These are phyloP conservation scores for Napeogenes sylphis DNA, from an alignment of 2,888 invertebrate genomes.

Conservation along the genomic window DNA sequence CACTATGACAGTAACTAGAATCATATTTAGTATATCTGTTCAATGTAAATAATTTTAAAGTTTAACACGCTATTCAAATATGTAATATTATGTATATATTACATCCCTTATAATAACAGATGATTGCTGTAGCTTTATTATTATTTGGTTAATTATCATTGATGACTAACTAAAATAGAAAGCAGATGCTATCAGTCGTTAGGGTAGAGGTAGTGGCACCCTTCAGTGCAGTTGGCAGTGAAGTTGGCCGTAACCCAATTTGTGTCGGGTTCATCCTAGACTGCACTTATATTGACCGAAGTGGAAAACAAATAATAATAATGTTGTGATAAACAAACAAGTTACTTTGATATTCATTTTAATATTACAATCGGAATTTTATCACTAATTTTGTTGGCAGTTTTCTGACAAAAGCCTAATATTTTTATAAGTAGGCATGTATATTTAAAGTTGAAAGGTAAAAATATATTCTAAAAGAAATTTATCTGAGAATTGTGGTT, in stretches of 20 bases:
- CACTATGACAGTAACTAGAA: neutral
- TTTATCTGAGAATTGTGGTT: constrained; percentile 41
- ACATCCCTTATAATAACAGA: too few species aligned
- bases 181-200: constrained; percentile 48
- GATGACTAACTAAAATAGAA: constrained; percentile 37
- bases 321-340: neutral
- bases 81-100: too few species aligned
- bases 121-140: neutral
- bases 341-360: neutral
- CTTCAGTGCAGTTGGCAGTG: constrained; percentile 59
- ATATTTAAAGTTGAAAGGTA: neutral
- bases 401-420: too few species aligned
- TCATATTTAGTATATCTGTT: neutral
- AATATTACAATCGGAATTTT: too few species aligned
- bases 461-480: constrained; percentile 12
- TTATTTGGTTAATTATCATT: neutral
- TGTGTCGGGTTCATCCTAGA: constrained; percentile 43
- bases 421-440: too few species aligned
- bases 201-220: constrained; percentile 49
- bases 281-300: constrained; percentile 42
- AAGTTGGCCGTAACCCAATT: constrained; percentile 61
- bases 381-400: too few species aligned
- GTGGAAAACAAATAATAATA: constrained; percentile 16
- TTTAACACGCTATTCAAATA: too few species aligned
- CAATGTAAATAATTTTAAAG: neutral